A percentile compares a stretch with the other conserved stretches of the same genome.
These are phyloP conservation scores for Caenorhabditis sp. DNA, from an alignment of 2,888 invertebrate species.

Conservation along the genomic window DNA sequence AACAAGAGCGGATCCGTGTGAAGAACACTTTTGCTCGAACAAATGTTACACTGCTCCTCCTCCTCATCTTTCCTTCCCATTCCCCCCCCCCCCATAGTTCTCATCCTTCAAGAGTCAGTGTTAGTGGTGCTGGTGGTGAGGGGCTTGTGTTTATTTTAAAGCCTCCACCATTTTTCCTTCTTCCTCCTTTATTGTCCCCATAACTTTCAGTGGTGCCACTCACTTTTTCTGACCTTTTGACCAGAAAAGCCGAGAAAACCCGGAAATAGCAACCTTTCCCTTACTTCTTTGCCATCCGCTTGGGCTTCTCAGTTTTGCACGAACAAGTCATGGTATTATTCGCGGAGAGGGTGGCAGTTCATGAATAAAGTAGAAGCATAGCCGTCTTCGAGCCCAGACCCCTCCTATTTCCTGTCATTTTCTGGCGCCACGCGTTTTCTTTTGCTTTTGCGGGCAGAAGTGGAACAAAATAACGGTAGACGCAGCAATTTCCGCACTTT, in stretches of 20 bases:
- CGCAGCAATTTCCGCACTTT: neutral
- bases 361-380: constrained; percentile 16
- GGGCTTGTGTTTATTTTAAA: constrained; percentile 54
- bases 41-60: constrained; percentile 40
- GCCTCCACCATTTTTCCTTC: constrained; percentile 1
- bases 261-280: too few species aligned
- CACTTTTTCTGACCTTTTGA: neutral
- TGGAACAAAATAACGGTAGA: too few species aligned
- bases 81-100: too few species aligned
- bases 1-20: neutral
- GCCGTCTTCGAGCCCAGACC: neutral
- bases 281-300: too few species aligned
- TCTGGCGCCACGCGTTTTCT: neutral
- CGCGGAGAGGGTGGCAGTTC: neutral
- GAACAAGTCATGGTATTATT: neutral
- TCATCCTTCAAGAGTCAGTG: constrained; percentile 42
- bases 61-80: constrained; percentile 5
- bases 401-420: neutral
- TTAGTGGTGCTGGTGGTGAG: constrained; percentile 33
- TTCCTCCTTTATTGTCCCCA: neutral
- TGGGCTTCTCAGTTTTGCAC: too few species aligned
- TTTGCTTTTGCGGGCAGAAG: neutral
- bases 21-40: constrained; percentile 36
- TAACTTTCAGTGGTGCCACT: neutral
- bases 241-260: too few species aligned